Evolutionary conservation across 2,888 invertebrate genomes (phyloP).

Genomic region (Molorchus minor): DNA sequence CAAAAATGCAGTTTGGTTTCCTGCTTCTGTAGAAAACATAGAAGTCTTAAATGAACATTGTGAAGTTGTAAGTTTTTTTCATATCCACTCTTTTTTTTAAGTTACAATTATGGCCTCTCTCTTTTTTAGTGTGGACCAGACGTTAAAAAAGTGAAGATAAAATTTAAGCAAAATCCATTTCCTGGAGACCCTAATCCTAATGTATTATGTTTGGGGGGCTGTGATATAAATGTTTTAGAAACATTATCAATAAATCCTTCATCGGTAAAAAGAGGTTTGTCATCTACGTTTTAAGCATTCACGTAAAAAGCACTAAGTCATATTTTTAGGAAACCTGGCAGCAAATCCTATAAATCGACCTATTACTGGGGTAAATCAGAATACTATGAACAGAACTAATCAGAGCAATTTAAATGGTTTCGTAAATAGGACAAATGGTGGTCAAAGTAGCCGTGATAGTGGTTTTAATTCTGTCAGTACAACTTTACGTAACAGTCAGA

Average conservation of each 20-base stretch:
- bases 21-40: constrained; percentile 72
- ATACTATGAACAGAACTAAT: constrained; percentile 59
- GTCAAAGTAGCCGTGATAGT: neutral
- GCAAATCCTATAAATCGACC: neutral
- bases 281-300: neutral
- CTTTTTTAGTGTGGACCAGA: constrained; percentile 71
- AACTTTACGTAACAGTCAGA: neutral
- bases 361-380: neutral
- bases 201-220: constrained; percentile 77
- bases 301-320: neutral
- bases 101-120: too few relatives aligned
- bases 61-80: constrained; percentile 61
- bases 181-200: constrained; percentile 73
- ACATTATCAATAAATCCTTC: constrained; percentile 67
- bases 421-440: constrained; percentile 30
- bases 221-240: constrained; percentile 74
- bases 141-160: constrained; percentile 71
- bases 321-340: neutral
- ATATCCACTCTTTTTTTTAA: neutral
- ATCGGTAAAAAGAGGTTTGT: constrained; percentile 60
- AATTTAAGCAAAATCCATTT: constrained; percentile 72
- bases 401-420: constrained; percentile 7
- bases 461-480: neutral
- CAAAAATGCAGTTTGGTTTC: constrained; percentile 84
- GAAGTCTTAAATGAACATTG: constrained; percentile 75